A percentile compares a stretch with the other conserved stretches of the same genome.
Evolutionary conservation across 2,797 vertebrate species (phyloP).

Genomic region (Hydrocynus forskahlii): DNA sequence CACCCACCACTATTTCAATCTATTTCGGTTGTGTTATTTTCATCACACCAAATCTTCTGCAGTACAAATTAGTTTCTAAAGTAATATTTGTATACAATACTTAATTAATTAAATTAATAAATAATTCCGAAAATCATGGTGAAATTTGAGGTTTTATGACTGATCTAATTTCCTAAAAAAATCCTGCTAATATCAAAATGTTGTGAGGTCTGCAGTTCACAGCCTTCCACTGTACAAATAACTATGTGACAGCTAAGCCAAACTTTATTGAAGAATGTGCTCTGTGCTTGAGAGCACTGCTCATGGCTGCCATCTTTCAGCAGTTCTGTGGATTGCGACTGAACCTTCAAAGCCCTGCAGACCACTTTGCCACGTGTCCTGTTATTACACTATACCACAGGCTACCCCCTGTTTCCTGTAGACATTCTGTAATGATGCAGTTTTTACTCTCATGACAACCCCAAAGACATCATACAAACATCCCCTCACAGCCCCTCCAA

Average conservation of each 20-base stretch:
- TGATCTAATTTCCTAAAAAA: background rate
- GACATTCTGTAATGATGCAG: conserved; percentile 5
- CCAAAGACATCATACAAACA: conserved; percentile 27
- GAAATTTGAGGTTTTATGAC: background rate
- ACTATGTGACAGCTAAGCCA: conserved; percentile 10
- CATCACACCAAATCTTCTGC: too few species aligned
- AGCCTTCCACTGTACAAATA: background rate
- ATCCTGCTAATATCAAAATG: background rate
- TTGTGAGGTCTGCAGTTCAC: background rate
- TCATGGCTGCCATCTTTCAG: conserved; percentile 41
- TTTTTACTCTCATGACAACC: conserved; percentile 15
- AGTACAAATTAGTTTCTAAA: too few species aligned
- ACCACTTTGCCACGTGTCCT: conserved; percentile 39
- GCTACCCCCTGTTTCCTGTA: conserved; percentile 35
- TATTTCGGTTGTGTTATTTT: too few species aligned
- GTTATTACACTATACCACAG: conserved; percentile 44
- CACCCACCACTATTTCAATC: too few species aligned
- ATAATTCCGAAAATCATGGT: background rate
- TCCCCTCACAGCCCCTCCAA: too few species aligned
- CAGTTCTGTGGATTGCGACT: conserved; percentile 19
- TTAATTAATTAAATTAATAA: too few species aligned
- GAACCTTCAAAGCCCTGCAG: conserved; percentile 29
- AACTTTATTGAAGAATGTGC: conserved; percentile 4
- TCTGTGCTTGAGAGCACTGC: background rate
- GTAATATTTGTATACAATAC: too few species aligned